Conservation (phyloP, 2,888 invertebrate genomes). For the Lycophotia porphyrea region DNA sequence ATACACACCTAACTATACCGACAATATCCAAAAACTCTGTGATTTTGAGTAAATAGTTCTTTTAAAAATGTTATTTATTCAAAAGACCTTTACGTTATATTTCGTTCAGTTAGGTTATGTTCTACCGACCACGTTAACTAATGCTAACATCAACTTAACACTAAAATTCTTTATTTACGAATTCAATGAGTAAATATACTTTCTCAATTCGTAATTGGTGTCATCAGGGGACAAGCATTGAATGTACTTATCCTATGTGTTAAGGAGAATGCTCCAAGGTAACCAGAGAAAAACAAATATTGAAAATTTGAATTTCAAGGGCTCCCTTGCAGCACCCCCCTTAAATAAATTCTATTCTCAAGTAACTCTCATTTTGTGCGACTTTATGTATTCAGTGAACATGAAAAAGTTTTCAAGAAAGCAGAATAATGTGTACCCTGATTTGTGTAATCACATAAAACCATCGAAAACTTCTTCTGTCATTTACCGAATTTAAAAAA, state of each 20-base stretch:
- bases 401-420: conserved; percentile 64
- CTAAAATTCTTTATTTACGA: conserved; percentile 74
- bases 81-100: conserved; percentile 61
- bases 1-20: conserved; percentile 79
- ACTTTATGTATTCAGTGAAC: conserved; percentile 55
- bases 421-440: conserved; percentile 79
- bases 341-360: conserved; percentile 59
- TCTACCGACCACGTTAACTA: conserved; percentile 88
- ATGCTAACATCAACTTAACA: conserved; percentile 84
- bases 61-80: conserved; percentile 46
- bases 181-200: conserved; percentile 73
- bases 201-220: conserved; percentile 80
- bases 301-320: conserved; percentile 6
- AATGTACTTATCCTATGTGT: conserved; percentile 70
- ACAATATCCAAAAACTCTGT: conserved; percentile 75
- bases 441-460: conserved; percentile 79
- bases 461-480: conserved; percentile 77
- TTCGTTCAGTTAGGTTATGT: conserved; percentile 69
- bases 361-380: conserved; percentile 71
- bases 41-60: conserved; percentile 52
- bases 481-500: conserved; percentile 58
- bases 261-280: conserved; percentile 32
- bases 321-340: conserved; percentile 11
- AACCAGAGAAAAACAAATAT: neutral
- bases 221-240: conserved; percentile 78